Base-by-base conservation (phyloP, 2,113 vertebrate species). In the Corapipo altera region DNA sequence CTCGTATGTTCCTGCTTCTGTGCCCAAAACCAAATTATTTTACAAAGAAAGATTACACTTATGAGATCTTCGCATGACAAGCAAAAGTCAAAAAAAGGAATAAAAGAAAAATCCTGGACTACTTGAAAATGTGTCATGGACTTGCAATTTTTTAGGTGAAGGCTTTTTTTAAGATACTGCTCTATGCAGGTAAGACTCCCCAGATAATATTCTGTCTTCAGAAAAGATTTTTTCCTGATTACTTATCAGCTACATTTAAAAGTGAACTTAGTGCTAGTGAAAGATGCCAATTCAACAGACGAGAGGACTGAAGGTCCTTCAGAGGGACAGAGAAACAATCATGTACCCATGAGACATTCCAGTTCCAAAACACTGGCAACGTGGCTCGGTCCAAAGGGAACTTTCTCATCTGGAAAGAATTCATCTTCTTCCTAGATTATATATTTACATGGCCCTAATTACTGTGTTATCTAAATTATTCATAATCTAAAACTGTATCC, bases 351-450 rank as follows among this genome's bases (percentile, higher is more conserved):
- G 0, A 76, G 27, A 26, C 67, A 33, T 59, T 94, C 70, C 28
- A 54, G 44, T 20, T 79, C 79, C 3, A 12, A 67, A 0, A 2
- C 23, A 7, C 64, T 79, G 62, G 32, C 78, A 81, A 81, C 12
- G 75, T 94, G 74, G n/a, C 74, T 79, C 6, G 3, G 93, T 90
- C 85, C 94, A 89, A 94, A 96, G 93, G 83, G 62, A 88, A 85
- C 26, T 69, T 71, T 78, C 72, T 91, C 92, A 86, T 43, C 57
- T 81, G 49, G 30, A 83, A 94, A 77, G 39, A 84, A 62, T 74
- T 93, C 0, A 41, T 41, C 78, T 91, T 59, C 46, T 88, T 12
- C 59, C 41, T 59, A 71, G 72, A n/a, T 91, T 16, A 61, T 59
- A 73, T 62, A 70, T 72, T 85, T 91, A 55, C 59, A 88, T 41